Base-by-base conservation (phyloP, 2,797 vertebrate genomes). In the Notolepis coatsorum region DNA sequence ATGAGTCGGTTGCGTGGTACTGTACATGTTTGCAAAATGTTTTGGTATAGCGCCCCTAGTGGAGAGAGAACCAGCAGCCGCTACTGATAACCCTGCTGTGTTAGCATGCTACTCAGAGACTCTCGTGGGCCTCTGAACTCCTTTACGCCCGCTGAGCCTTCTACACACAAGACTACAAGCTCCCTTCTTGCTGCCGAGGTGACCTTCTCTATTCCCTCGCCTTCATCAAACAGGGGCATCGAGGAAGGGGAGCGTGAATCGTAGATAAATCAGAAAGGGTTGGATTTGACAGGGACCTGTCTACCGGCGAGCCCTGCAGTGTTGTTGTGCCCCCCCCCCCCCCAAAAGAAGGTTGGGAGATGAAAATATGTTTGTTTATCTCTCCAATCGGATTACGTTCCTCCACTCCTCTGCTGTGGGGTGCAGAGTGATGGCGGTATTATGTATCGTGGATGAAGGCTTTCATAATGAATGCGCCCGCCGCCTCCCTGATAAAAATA, bases 331-430 rank as follows among this genome's bases (percentile, higher is more conserved):
- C n/a, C n/a, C n/a, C n/a, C n/a, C n/a, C n/a, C n/a, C n/a, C n/a
- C n/a, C n/a, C n/a, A 82, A 77, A 79, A 55, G 77, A 86, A 64
- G 56, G 69, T 79, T 56, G 56, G 61, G 76, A n/a, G 75, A 86
- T 67, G 69, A 77, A 81, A 86, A 70, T 82, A 68, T 46, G 53
- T 77, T 71, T 74, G 72, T 81, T 61, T 82, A 90, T 87, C 84
- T 81, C 73, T 78, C 58, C 73, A 57, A 77, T 87, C 58, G 53
- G 79, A 89, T 89, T 85, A 84, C 35, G 65, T 72, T 83, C 65
- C 56, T 57, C 75, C 69, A 84, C 81, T 74, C 42, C 61, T 65
- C 54, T 21, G 57, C 56, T 12, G 43, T 9, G 33, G 67, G 68
- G 59, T n/a, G 52, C 30, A 3, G 8, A 38, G 35, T 42, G 81